A percentile compares a stretch with the other conserved stretches of the same genome.
Evolutionary conservation across 2,888 invertebrate species (phyloP).

Genomic region (Daptonema setosum): DNA sequence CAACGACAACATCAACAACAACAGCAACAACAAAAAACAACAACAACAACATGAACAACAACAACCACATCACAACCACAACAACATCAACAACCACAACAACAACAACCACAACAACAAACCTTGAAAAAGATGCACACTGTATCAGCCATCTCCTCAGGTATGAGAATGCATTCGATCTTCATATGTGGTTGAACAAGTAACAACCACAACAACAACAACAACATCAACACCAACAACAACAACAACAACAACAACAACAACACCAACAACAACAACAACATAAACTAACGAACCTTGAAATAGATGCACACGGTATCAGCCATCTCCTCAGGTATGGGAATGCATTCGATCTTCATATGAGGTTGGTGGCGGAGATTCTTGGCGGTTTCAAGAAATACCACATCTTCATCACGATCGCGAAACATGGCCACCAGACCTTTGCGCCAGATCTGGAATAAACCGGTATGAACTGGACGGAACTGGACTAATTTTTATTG

Average conservation of each 20-base stretch:
- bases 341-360: slow-evolving; percentile 67
- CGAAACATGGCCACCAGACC: slow-evolving; percentile 55
- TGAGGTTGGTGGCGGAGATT: slow-evolving; percentile 53
- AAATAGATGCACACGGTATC: slow-evolving; percentile 84
- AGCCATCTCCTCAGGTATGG: slow-evolving; percentile 56
- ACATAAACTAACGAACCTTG: slow-evolving; percentile 37
- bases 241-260: no score
- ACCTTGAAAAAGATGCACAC: slow-evolving; percentile 85
- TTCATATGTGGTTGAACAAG: slow-evolving; percentile 66
- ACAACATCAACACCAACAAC: no score
- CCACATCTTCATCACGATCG: slow-evolving; percentile 47
- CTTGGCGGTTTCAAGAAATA: slow-evolving; percentile 72
- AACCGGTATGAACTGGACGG: no score
- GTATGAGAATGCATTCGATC: slow-evolving; percentile 68
- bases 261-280: no score
- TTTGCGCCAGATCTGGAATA: slow-evolving; percentile 47
- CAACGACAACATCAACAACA: no score
- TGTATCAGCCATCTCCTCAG: slow-evolving; percentile 57
- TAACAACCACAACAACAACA: no score
- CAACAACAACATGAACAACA: no score
- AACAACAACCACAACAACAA: no score
- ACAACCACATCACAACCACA: no score
- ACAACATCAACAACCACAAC: no score
- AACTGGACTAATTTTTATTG: no score
- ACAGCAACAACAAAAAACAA: no score